Conservation (phyloP, 1,140 invertebrate genomes). For the Anoplophora glabripennis region DNA sequence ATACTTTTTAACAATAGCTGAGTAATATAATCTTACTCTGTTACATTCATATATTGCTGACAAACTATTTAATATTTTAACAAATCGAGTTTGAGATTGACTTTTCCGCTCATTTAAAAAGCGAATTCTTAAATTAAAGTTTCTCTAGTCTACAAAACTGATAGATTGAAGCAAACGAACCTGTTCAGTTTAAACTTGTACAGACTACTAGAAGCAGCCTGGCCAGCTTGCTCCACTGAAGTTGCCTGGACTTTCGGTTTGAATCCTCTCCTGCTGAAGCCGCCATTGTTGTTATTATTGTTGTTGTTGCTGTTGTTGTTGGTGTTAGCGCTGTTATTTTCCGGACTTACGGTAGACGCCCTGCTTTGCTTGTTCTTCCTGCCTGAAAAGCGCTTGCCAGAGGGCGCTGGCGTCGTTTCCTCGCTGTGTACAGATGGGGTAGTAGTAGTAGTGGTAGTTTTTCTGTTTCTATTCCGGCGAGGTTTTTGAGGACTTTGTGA, state of each 20-base stretch:
- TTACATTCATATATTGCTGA: no score
- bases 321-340: slow-evolving; percentile 39
- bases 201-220: slow-evolving; percentile 45
- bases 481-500: slow-evolving; percentile 43
- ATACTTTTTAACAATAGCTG: no score
- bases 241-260: slow-evolving; percentile 59
- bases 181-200: slow-evolving; percentile 76
- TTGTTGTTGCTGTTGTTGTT: slow-evolving; percentile 51
- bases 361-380: slow-evolving; percentile 34
- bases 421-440: slow-evolving; percentile 65
- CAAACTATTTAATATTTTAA: no score
- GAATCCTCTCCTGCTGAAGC: slow-evolving; percentile 56
- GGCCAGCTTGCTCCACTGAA: slow-evolving; percentile 52
- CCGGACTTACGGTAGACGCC: slow-evolving; percentile 20
- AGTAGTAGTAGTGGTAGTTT: slow-evolving; percentile 43
- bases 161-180: slow-evolving; percentile 37
- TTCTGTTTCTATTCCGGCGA: slow-evolving; percentile 46
- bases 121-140: no score
- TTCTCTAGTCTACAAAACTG: neutral
- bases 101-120: no score
- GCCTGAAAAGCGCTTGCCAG: slow-evolving; percentile 45
- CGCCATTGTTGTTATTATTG: slow-evolving; percentile 46
- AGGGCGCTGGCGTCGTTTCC: slow-evolving; percentile 51
- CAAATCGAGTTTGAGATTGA: no score
- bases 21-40: no score